These are phyloP conservation scores for Sturmia bella DNA, from an alignment of 2,888 invertebrate species.

Conservation along the genomic window DNA sequence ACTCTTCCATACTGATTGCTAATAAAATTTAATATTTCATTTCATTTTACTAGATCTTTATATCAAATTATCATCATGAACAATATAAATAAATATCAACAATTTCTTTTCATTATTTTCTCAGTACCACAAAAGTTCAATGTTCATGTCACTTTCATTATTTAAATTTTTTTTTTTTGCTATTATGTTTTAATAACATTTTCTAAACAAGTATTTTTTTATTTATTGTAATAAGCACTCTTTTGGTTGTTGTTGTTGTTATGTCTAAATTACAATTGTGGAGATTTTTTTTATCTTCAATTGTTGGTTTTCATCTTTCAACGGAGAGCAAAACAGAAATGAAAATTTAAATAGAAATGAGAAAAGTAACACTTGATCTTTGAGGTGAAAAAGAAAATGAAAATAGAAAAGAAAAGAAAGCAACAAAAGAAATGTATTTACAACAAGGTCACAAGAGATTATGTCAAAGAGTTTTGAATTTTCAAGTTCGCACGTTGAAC, in stretches of 20 bases:
- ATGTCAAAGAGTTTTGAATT: neutral
- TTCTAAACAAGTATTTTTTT: too few species aligned
- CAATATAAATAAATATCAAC: too few species aligned
- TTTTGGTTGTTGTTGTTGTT: too few species aligned
- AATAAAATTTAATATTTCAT: too few species aligned
- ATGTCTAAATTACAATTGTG: neutral
- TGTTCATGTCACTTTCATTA: constrained; percentile 53
- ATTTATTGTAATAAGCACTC: too few species aligned
- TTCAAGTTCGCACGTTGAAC: neutral
- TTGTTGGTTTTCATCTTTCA: too few species aligned
- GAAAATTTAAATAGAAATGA: neutral
- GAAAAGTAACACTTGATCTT: neutral
- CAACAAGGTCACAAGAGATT: constrained; percentile 36
- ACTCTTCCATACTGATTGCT: too few species aligned
- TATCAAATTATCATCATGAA: too few species aligned
- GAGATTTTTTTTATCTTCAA: neutral
- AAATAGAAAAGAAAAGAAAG: neutral
- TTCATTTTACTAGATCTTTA: too few species aligned
- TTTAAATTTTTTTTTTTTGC: neutral
- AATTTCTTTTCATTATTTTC: constrained; percentile 41
- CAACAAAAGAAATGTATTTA: neutral
- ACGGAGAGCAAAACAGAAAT: neutral
- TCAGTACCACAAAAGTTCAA: constrained; percentile 49
- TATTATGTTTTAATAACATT: neutral
- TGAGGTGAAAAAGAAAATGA: constrained; percentile 6